Evolutionary conservation across 2,888 invertebrate genomes (phyloP).

Genomic region (Plusia festucae): DNA sequence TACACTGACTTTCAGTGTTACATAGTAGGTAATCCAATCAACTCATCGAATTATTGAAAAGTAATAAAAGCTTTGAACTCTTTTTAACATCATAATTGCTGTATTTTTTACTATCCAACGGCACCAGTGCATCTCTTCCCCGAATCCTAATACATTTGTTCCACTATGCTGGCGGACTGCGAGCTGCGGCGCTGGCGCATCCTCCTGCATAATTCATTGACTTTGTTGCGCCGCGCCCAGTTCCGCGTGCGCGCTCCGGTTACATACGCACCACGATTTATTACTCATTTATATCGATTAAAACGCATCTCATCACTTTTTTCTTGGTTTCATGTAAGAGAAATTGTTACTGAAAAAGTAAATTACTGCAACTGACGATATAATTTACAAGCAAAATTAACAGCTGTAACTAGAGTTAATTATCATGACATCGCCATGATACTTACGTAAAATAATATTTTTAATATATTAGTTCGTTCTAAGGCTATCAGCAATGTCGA

Average conservation of each 20-base stretch:
- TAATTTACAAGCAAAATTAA: too few species aligned
- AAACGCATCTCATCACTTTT: slow-evolving; percentile 17
- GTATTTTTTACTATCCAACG: too few species aligned
- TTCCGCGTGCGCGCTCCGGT: slow-evolving; percentile 27
- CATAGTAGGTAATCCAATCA: not conserved
- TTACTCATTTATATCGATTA: slow-evolving; percentile 35
- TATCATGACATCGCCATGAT: too few species aligned
- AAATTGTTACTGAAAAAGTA: too few species aligned
- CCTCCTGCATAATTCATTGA: slow-evolving; percentile 56
- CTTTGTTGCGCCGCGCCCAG: slow-evolving; percentile 46
- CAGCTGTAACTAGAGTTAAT: too few species aligned
- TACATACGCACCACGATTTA: slow-evolving; percentile 24
- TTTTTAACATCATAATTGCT: too few species aligned
- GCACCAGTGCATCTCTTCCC: slow-evolving; percentile 13
- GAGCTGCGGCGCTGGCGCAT: slow-evolving; percentile 40
- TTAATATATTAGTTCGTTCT: too few species aligned
- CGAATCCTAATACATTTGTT: slow-evolving; percentile 14
- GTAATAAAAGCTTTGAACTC: too few species aligned
- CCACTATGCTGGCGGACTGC: slow-evolving; percentile 18
- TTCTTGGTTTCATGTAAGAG: slow-evolving; percentile 8
- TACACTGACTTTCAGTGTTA: not conserved
- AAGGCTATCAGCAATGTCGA: too few species aligned
- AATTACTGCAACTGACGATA: too few species aligned
- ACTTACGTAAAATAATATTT: too few species aligned
- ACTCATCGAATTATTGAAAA: slow-evolving; percentile 10